These are phyloP conservation scores for Syrrhaptes paradoxus DNA, from an alignment of 2,113 vertebrate species.

Conservation along the genomic window DNA sequence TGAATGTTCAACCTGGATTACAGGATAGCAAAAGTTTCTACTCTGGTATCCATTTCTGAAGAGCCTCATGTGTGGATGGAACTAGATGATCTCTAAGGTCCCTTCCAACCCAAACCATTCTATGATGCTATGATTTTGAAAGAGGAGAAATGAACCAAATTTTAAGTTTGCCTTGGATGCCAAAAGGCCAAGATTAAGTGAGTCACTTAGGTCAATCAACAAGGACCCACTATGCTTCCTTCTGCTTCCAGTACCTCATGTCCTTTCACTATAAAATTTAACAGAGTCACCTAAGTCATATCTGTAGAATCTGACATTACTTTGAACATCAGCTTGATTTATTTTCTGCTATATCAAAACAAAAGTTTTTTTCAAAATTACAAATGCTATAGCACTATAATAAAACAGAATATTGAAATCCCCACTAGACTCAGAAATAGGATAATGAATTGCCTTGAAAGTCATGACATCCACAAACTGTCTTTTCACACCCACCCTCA, in stretches of 20 bases:
- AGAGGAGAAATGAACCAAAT: neutral
- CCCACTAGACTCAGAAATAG: neutral
- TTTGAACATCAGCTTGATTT: neutral
- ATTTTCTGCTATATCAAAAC: neutral
- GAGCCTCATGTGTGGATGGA: neutral
- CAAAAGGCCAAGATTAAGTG: neutral
- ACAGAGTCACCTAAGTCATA: neutral
- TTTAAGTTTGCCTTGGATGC: neutral
- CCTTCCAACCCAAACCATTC: too few species aligned
- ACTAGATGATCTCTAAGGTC: too few species aligned
- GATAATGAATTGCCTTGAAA: neutral
- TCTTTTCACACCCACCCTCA: accelerated
- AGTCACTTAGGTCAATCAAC: neutral
- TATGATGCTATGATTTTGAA: neutral
- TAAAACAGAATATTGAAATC: neutral
- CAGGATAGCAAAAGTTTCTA: neutral
- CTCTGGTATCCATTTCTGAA: neutral
- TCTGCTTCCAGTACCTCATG: neutral
- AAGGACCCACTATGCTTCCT: neutral
- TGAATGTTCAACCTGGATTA: neutral
- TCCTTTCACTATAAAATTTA: neutral
- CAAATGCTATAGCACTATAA: neutral
- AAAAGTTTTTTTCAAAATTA: neutral
- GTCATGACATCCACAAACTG: too few species aligned
- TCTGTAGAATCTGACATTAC: neutral